phyloP scores from a whole-genome alignment of 1,140 invertebrate genomes.

The Pissodes strobi region DNA sequence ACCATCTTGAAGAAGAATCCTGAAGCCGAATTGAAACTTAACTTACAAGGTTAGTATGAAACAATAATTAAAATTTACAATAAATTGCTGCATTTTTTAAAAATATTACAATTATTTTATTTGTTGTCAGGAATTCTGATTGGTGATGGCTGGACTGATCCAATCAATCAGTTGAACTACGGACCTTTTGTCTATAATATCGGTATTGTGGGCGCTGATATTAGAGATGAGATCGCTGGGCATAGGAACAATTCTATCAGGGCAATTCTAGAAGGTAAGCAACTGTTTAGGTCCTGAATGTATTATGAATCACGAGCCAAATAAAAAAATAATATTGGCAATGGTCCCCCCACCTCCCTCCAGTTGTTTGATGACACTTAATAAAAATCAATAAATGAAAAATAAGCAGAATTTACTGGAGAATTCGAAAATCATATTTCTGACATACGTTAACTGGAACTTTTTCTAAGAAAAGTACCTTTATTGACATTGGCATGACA shows the following conservation, averaged over 20 bases:
- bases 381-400: too few species aligned
- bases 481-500: too few species aligned
- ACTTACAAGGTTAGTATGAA: constrained; percentile 62
- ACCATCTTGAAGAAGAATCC: constrained; percentile 72
- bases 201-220: background rate
- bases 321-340: too few species aligned
- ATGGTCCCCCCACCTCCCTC: too few species aligned
- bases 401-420: too few species aligned
- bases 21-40: constrained; percentile 64
- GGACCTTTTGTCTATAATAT: constrained; percentile 2
- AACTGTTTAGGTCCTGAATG: too few species aligned
- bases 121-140: background rate
- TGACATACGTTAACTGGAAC: too few species aligned
- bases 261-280: constrained; percentile 1
- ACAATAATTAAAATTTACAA: background rate
- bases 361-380: too few species aligned
- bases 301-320: too few species aligned
- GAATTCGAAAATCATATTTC: too few species aligned
- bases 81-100: background rate
- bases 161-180: constrained; percentile 14
- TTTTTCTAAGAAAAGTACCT: too few species aligned
- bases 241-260: background rate
- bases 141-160: constrained; percentile 20
- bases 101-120: too few species aligned
- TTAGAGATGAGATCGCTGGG: background rate